Percentiles rank a stretch among this genome's conserved stretches.
Evolutionary conservation across 2,888 invertebrate genomes (phyloP).

Genomic region (Ophioninae sp.): DNA sequence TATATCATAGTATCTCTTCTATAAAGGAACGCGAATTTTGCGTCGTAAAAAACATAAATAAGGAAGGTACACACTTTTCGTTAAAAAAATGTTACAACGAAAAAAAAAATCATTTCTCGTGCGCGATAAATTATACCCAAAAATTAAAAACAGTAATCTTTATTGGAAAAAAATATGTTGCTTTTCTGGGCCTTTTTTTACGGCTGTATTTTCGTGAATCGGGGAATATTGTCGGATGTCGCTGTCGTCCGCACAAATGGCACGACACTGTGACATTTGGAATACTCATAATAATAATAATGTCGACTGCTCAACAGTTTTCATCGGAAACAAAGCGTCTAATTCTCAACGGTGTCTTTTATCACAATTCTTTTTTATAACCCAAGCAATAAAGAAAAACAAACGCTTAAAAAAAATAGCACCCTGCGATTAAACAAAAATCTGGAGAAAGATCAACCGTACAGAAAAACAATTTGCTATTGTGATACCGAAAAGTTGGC

Average conservation of each 20-base stretch:
- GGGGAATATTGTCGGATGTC: background rate
- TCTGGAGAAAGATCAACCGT: too few relatives aligned
- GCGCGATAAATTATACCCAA: background rate
- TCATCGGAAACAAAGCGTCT: slow-evolving; percentile 27
- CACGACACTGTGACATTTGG: background rate
- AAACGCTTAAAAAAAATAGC: too few relatives aligned
- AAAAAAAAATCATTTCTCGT: background rate
- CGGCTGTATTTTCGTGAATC: background rate
- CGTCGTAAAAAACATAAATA: background rate
- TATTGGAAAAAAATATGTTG: slow-evolving; percentile 53
- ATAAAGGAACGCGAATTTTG: background rate
- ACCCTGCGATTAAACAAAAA: too few relatives aligned
- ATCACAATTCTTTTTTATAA: background rate
- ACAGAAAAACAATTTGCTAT: too few relatives aligned
- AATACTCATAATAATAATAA: slow-evolving; percentile 33
- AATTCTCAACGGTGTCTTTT: slow-evolving; percentile 18
- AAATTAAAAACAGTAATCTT: slow-evolving; percentile 53
- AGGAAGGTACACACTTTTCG: background rate
- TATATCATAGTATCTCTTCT: too few relatives aligned
- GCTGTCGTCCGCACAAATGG: slow-evolving; percentile 1
- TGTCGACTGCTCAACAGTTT: slow-evolving; percentile 55
- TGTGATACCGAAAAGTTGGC: too few relatives aligned
- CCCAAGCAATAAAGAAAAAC: too few relatives aligned
- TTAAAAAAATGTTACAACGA: background rate
- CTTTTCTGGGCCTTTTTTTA: background rate